Evolutionary conservation across 1,140 invertebrate species (phyloP), one percentile per base, ranked within the genome.

Genomic region (Trichonephila inaurata): DNA sequence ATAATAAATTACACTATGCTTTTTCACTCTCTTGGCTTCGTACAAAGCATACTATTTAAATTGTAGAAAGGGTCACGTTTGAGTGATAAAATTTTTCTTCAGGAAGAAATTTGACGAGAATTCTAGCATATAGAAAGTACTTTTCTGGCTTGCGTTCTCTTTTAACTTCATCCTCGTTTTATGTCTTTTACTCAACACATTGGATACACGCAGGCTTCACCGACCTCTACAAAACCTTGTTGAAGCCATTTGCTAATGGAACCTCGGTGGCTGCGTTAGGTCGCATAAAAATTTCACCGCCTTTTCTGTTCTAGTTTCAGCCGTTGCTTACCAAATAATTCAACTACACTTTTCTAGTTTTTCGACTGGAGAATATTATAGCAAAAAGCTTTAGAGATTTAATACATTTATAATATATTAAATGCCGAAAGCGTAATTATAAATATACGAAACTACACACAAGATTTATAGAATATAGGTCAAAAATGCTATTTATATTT

Each of bases 241-340:
- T 77, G 28, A 40, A 77, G 72, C 72, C 18, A 77, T 77, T 77
- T 77, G 72, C 72, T 77, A 77, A 77, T 77, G 72, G 72, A 77
- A 33, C 72, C 72, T 33, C 28, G 69, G 28, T 40, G 28, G 69
- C 1, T 77, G 69, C 69, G 28, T 40, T 40, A 77, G 28, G 16
- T 28, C 33, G 33, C 28, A 77, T 77, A 77, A 77, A 77, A 77
- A 4, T 77, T 77, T 77, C 72, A 77, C 33, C 10, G 33, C 33
- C 5, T 40, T 77, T 77, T 33, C 28, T 33, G 72, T 6, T 77
- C 72, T 40, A 14, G 18, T 77, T 77, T 77, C 28, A 33, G 72
- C 18, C 18, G 18, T 33, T 33, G 16, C 28, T 33, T 16, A 18
- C 4, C 72, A 40, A 77, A 77, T 33, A 77, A 33, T 33, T 77